phyloP scores from a whole-genome alignment of 2,113 vertebrate species.

The Otolemur garnettii region DNA sequence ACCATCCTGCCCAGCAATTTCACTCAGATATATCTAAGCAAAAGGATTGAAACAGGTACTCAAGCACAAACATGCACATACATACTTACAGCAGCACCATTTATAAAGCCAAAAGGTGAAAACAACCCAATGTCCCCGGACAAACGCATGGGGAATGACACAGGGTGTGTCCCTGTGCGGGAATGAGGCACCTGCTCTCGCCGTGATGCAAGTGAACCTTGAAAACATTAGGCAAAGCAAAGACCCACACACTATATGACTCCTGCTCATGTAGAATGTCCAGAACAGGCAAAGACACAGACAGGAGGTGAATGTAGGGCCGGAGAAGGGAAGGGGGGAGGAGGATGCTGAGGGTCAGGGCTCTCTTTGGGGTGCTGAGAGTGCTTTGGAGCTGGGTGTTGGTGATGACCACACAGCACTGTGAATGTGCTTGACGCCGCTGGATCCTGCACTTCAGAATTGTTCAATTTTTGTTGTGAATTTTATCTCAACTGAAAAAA shows the following conservation, averaged over 20 bases:
- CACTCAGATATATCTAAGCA: background rate
- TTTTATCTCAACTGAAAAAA: background rate
- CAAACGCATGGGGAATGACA: too few species aligned
- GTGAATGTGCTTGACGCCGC: fast-evolving
- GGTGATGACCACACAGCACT: background rate
- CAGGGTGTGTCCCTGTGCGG: too few species aligned
- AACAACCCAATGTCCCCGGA: too few species aligned
- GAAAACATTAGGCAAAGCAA: background rate
- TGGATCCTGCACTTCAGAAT: background rate
- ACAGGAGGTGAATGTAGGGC: background rate
- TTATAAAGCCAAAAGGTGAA: background rate
- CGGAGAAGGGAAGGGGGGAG: background rate
- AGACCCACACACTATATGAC: too few species aligned
- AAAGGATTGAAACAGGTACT: background rate
- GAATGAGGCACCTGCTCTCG: fast-evolving
- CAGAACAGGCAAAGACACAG: too few species aligned
- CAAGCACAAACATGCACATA: background rate
- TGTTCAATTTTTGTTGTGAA: background rate
- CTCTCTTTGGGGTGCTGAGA: background rate
- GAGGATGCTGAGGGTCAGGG: background rate
- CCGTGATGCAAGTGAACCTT: too few species aligned
- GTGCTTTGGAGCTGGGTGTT: background rate
- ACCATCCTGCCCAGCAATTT: background rate
- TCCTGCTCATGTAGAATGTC: background rate
- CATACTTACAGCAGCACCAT: background rate